Evolutionary conservation across 2,113 vertebrate species (phyloP).

Genomic region (Chitala chitala): DNA sequence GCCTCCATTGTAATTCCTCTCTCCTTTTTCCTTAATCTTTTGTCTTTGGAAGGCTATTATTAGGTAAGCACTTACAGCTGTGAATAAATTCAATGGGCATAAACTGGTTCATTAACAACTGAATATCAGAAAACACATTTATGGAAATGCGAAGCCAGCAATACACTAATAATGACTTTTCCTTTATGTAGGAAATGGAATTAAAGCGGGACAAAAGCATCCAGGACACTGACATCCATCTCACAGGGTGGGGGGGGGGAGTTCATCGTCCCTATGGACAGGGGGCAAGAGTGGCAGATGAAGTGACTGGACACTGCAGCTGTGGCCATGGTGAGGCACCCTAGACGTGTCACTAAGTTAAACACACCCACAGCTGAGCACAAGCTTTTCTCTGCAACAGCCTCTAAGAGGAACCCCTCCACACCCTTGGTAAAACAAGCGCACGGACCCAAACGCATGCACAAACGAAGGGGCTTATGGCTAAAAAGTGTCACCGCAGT

Average conservation of each 20-base stretch:
- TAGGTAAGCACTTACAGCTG: constrained; percentile 56
- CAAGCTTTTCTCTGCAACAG: constrained; percentile 34
- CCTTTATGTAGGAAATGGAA: constrained; percentile 68
- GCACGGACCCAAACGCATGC: constrained; percentile 18
- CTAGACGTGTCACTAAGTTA: constrained; percentile 49
- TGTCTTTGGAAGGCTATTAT: constrained; percentile 74
- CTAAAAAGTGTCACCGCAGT: constrained; percentile 41
- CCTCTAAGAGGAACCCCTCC: constrained; percentile 13
- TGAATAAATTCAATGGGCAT: constrained; percentile 64
- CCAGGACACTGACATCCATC: constrained; percentile 40
- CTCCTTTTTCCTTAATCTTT: constrained; percentile 75
- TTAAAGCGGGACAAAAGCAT: constrained; percentile 42
- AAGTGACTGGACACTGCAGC: constrained; percentile 36
- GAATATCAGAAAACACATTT: constrained; percentile 71
- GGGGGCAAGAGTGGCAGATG: constrained; percentile 47
- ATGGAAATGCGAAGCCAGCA: constrained; percentile 61
- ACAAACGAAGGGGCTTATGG: constrained; percentile 13
- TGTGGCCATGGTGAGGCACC: constrained; percentile 28
- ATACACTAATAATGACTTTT: constrained; percentile 70
- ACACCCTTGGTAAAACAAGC: constrained; percentile 15
- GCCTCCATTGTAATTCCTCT: constrained; percentile 60
- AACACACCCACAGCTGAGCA: constrained; percentile 57
- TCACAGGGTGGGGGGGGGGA: constrained; percentile 45
- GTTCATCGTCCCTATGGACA: constrained; percentile 63
- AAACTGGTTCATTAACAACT: constrained; percentile 73